Percentiles rank a stretch among this genome's conserved stretches.
Conservation (phyloP, 2,888 invertebrate species). For the Diogma glabrata region DNA sequence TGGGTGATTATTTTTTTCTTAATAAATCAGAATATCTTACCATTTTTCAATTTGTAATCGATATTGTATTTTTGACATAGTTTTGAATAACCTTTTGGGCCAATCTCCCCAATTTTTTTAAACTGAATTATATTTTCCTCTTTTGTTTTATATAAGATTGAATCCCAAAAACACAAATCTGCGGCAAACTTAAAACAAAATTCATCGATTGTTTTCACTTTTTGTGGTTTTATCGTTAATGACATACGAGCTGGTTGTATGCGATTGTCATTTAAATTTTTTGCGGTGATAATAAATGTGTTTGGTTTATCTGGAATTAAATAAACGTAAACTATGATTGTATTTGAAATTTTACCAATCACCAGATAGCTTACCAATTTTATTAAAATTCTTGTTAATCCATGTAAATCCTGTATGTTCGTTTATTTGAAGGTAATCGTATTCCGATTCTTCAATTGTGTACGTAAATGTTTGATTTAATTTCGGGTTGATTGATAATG, state of each 20-base stretch:
- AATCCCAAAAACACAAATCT: constrained; percentile 32
- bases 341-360: background rate
- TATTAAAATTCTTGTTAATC: constrained; percentile 28
- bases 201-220: constrained; percentile 9
- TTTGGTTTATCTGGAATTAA: constrained; percentile 13
- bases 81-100: constrained; percentile 34
- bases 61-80: constrained; percentile 41
- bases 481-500: constrained; percentile 26
- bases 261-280: constrained; percentile 24
- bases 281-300: constrained; percentile 23
- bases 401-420: constrained; percentile 30
- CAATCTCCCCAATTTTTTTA: constrained; percentile 33
- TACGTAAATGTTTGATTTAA: constrained; percentile 26
- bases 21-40: too few species aligned
- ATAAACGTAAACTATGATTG: background rate
- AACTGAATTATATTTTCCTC: constrained; percentile 11
- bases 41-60: constrained; percentile 38
- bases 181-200: constrained; percentile 21
- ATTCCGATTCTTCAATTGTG: constrained; percentile 27
- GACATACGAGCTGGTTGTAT: constrained; percentile 24
- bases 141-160: constrained; percentile 27
- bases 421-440: constrained; percentile 27
- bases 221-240: constrained; percentile 27
- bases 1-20: background rate
- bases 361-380: constrained; percentile 16